phyloP scores from a whole-genome alignment of 2,113 vertebrate species.

The Eurystomus gularis region DNA sequence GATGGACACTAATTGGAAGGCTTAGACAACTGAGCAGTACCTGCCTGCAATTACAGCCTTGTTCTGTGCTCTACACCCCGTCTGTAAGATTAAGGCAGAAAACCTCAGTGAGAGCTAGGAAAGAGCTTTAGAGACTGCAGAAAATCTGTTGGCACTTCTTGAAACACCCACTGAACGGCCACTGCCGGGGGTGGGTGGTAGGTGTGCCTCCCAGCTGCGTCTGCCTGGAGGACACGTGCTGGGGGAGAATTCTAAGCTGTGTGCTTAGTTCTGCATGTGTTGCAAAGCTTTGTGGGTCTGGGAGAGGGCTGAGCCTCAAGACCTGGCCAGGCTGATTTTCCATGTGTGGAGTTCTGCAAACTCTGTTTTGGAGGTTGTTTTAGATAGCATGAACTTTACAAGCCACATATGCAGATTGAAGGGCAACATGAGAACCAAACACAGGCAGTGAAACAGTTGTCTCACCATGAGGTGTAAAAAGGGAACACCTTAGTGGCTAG shows the following conservation, averaged over 20 bases:
- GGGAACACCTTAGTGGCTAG: neutral
- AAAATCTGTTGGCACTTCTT: neutral
- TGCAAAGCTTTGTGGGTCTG: neutral
- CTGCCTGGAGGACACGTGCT: too few relatives aligned
- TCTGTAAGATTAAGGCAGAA: neutral
- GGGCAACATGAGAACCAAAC: neutral
- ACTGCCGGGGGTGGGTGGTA: neutral
- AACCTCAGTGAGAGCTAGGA: neutral
- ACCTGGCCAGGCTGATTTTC: neutral
- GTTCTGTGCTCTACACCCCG: neutral
- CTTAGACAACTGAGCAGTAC: neutral
- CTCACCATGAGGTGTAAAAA: neutral
- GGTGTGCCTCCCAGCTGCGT: neutral
- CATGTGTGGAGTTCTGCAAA: neutral
- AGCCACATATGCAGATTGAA: neutral
- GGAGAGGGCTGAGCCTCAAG: neutral
- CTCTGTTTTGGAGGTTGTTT: neutral
- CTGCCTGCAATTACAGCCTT: constrained; percentile 18
- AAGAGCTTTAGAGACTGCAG: neutral
- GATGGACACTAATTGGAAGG: constrained; percentile 44
- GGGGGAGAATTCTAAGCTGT: neutral
- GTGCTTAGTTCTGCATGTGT: neutral
- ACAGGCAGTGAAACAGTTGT: neutral
- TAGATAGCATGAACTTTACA: neutral
- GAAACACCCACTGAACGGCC: neutral